Base-by-base conservation (phyloP, 2,888 invertebrate genomes). In the Hydrotaea cyrtoneurina region DNA sequence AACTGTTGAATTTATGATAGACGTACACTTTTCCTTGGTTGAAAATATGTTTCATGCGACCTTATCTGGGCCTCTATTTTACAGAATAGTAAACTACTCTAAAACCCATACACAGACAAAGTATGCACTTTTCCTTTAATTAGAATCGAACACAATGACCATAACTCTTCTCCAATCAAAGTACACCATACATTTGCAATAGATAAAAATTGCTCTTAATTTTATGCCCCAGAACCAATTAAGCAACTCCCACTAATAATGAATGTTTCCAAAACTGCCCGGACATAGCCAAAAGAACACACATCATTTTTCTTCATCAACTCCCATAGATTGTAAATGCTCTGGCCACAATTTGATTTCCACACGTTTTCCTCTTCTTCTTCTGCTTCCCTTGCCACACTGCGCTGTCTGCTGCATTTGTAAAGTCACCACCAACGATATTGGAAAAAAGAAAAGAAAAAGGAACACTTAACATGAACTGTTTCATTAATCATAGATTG, bases 401-500 rank as follows among this genome's bases (percentile, higher is more conserved):
- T n/a, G n/a, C n/a, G 31, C 31, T 31, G 31, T 62, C 15, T 13
- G 19, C 31, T 55, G 31, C 57, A 74, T 79, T 83, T 66, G 74
- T 53, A 80, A 71, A 75, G 84, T 78, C 81, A 81, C 78, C 81
- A 53, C 13, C 53, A 43, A 36, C n/a, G 8, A 36, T 11, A 62
- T 23, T n/a, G 31, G 31, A 31, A 31, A 31, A 31, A 64, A 50
- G 72, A 62, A 26, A 1, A 64, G 8, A 3, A 50, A 50, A 31
- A 72, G 66, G 64, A 79, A 82, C 78, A 75, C 78, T 76, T 82
- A 81, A 69, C 53, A 79, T 82, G 79, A 79, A 62, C 21, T 80
- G 71, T 82, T 85, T 80, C 85, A 85, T 85, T 82, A 85, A 85
- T 85, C 85, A 85, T 75, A 80, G 85, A 85, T 85, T 82, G 79